These are phyloP conservation scores for Polylopha cassiicola DNA, from an alignment of 2,888 invertebrate genomes.

Conservation along the genomic window DNA sequence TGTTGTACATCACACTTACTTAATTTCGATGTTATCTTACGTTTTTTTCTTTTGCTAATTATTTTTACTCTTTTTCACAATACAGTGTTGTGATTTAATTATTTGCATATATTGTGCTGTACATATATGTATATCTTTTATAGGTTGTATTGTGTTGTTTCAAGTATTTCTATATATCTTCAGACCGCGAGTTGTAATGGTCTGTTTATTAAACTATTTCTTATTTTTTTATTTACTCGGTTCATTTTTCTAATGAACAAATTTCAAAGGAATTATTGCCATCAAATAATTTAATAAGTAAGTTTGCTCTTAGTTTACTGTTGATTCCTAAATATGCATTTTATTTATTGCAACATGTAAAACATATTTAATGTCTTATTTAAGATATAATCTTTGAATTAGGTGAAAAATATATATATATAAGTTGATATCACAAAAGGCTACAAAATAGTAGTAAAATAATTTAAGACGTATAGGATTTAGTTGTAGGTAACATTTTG, in stretches of 20 bases:
- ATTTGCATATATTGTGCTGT: no score
- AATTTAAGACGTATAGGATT: constrained; percentile 19
- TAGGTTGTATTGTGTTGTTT: no score
- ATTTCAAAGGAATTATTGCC: constrained; percentile 26
- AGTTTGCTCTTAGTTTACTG: constrained; percentile 22
- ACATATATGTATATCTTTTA: no score
- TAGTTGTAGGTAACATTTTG: not conserved
- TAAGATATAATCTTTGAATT: constrained; percentile 25
- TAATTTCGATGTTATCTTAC: no score
- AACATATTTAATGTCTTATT: constrained; percentile 32
- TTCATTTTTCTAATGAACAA: constrained; percentile 25
- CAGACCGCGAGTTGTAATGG: no score
- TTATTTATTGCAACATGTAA: constrained; percentile 44
- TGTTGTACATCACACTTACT: no score
- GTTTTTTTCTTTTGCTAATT: no score
- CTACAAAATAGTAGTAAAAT: constrained; percentile 26
- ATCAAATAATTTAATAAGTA: constrained; percentile 23
- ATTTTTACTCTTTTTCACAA: no score
- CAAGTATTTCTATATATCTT: no score
- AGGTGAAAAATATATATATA: not conserved
- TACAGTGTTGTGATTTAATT: no score
- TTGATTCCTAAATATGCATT: constrained; percentile 48
- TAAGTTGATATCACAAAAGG: constrained; percentile 14
- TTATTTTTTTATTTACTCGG: no score
- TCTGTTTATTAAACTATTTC: no score